Conservation (phyloP, 2,113 vertebrate species). For the Lontra canadensis region DNA sequence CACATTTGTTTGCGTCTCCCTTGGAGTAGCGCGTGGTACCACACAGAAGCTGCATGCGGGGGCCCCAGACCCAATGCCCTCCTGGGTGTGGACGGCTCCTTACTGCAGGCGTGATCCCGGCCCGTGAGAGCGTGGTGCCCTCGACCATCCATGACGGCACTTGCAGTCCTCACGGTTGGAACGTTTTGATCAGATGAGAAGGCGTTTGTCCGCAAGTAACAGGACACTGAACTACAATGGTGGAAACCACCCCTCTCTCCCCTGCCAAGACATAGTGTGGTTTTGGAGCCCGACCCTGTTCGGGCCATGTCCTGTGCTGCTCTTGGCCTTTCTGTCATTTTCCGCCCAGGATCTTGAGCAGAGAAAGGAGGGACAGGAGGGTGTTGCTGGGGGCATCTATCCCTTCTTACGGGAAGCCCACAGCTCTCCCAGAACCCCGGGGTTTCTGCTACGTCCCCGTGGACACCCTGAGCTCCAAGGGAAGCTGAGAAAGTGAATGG, state of each 20-base stretch:
- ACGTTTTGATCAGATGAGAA: neutral
- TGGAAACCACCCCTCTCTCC: neutral
- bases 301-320: neutral
- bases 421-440: neutral
- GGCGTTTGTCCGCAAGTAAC: neutral
- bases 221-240: fast-evolving
- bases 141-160: fast-evolving
- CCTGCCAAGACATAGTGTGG: neutral
- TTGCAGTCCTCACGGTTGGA: neutral
- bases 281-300: neutral
- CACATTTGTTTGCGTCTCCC: neutral
- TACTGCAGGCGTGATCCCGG: no score
- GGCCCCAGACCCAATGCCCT: neutral
- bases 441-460: neutral
- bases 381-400: neutral
- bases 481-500: neutral
- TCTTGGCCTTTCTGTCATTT: neutral
- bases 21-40: no score
- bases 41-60: neutral
- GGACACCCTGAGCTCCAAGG: neutral
- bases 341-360: neutral
- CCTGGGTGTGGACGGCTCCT: no score
- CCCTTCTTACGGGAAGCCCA: neutral
- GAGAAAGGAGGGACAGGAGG: neutral
- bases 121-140: neutral